Conservation (phyloP, 2,113 vertebrate genomes). For the Sclerurus mexicanus region DNA sequence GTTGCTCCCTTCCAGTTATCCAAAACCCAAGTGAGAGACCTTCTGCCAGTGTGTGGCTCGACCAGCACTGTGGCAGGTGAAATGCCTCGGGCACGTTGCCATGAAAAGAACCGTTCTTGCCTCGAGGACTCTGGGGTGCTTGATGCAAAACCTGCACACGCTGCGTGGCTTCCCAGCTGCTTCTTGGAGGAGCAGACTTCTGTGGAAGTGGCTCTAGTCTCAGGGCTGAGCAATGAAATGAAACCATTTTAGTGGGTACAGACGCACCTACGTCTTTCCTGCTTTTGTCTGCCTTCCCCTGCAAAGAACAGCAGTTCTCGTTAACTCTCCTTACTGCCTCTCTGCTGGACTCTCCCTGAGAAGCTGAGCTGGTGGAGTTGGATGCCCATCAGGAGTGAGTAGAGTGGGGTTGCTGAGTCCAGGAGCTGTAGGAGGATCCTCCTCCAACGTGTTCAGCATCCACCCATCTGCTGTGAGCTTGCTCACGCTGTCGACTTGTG, state of each 20-base stretch:
- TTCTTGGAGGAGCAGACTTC: not conserved
- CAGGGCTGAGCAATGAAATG: not conserved
- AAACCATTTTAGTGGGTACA: not conserved
- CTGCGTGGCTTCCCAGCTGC: accelerated
- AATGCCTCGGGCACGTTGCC: not conserved
- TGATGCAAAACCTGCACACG: accelerated
- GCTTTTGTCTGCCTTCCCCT: not conserved
- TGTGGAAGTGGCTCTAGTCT: not conserved
- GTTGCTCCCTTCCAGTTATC: not conserved
- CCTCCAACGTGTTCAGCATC: not conserved
- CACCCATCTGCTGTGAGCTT: not conserved
- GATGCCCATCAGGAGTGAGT: accelerated
- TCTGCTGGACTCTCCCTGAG: not conserved
- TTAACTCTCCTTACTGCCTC: not conserved
- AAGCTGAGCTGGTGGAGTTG: not conserved
- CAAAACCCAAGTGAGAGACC: not conserved
- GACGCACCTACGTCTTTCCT: not conserved
- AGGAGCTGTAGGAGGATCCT: not conserved
- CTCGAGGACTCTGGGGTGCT: not conserved
- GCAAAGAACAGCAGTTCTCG: not conserved
- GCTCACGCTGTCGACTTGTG: not conserved
- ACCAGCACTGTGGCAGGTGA: not conserved
- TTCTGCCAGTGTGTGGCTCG: accelerated
- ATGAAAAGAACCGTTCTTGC: not conserved
- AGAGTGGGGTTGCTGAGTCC: not conserved